A percentile compares a stretch with the other conserved stretches of the same genome.
phyloP scores from a whole-genome alignment of 2,888 invertebrate genomes.

The Hydropsyche betteni region DNA sequence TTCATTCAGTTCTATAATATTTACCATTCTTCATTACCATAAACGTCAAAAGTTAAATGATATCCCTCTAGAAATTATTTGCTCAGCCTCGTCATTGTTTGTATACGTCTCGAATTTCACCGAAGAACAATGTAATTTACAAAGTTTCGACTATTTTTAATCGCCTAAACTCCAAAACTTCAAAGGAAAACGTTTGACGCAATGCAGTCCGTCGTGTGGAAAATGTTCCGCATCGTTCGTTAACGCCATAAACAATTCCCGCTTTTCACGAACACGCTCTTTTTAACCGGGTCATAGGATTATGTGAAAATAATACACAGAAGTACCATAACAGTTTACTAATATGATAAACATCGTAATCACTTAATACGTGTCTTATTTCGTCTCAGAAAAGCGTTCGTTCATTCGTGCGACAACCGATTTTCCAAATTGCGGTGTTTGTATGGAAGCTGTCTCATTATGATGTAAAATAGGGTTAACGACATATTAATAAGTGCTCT shows the following conservation, averaged over 20 bases:
- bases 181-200: slow-evolving; percentile 35
- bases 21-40: too few relatives aligned
- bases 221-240: slow-evolving; percentile 19
- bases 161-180: too few relatives aligned
- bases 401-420: not conserved
- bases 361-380: not conserved
- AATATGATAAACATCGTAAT: not conserved
- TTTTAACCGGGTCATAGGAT: slow-evolving; percentile 15
- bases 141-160: too few relatives aligned
- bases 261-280: not conserved
- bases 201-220: slow-evolving; percentile 34
- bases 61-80: too few relatives aligned
- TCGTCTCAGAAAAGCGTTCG: not conserved
- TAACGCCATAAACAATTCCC: slow-evolving; percentile 13
- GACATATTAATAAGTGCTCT: slow-evolving; percentile 16
- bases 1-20: too few relatives aligned
- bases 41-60: too few relatives aligned
- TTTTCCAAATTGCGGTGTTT: not conserved
- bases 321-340: not conserved
- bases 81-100: too few relatives aligned
- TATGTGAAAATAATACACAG: not conserved
- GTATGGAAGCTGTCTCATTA: not conserved
- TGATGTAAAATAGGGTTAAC: slow-evolving; percentile 18
- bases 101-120: too few relatives aligned
- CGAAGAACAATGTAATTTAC: too few relatives aligned